phyloP scores from a whole-genome alignment of 2,888 invertebrate species.

The Antitype chi region DNA sequence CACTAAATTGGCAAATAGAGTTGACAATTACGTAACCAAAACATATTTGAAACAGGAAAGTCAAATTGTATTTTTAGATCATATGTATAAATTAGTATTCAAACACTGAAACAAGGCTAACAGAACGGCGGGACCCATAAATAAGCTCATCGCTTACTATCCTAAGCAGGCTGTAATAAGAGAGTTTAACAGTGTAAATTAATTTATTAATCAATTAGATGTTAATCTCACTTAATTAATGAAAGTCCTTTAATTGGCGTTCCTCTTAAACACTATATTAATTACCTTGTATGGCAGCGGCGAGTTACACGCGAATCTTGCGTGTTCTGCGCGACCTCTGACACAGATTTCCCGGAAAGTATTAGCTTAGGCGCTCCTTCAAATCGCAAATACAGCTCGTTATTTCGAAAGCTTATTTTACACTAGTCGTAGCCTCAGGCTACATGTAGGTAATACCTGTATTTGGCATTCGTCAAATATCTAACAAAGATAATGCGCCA shows the following conservation, averaged over 20 bases:
- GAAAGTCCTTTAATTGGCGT: slow-evolving; percentile 80
- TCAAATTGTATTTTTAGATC: not conserved
- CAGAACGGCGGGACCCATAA: slow-evolving; percentile 34
- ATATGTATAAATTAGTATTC: slow-evolving; percentile 9
- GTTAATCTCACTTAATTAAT: slow-evolving; percentile 77
- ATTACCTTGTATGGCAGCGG: slow-evolving; percentile 79
- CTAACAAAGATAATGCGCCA: slow-evolving; percentile 63
- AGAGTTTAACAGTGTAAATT: slow-evolving; percentile 67
- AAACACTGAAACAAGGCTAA: slow-evolving; percentile 30
- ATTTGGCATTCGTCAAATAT: slow-evolving; percentile 73
- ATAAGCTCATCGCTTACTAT: slow-evolving; percentile 48
- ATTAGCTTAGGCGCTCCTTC: slow-evolving; percentile 79
- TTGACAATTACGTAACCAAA: slow-evolving; percentile 11
- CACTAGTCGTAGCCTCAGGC: slow-evolving; percentile 75
- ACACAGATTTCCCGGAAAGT: slow-evolving; percentile 83
- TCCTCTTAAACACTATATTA: slow-evolving; percentile 79
- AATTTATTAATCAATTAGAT: slow-evolving; percentile 76
- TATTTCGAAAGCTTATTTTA: slow-evolving; percentile 84
- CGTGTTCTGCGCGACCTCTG: slow-evolving; percentile 80
- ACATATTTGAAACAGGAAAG: slow-evolving; percentile 17
- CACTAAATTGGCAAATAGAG: slow-evolving; percentile 6
- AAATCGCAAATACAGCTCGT: slow-evolving; percentile 80
- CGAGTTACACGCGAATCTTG: slow-evolving; percentile 77
- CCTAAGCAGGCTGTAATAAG: slow-evolving; percentile 64
- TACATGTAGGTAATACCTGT: slow-evolving; percentile 68